These are phyloP conservation scores for Rhagium mordax DNA, from an alignment of 2,888 invertebrate genomes.

Conservation along the genomic window DNA sequence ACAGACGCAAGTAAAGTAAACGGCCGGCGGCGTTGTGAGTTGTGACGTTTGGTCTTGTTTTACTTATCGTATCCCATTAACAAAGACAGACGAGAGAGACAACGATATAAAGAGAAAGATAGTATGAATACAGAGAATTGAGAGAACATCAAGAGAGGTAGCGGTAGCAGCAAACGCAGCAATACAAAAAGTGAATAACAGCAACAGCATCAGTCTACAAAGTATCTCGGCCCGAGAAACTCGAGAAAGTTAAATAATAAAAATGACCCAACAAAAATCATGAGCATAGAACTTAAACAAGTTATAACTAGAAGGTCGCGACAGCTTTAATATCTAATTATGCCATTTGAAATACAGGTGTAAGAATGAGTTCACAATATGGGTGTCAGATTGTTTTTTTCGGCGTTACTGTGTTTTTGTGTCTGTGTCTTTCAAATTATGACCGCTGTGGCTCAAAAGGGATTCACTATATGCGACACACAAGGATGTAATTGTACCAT, in stretches of 20 bases:
- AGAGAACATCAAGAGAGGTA: not conserved
- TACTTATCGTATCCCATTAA: constrained; percentile 36
- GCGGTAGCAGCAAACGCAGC: not conserved
- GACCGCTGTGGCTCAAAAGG: constrained; percentile 49
- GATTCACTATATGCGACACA: constrained; percentile 73
- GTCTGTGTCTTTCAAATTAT: constrained; percentile 42
- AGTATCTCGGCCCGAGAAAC: constrained; percentile 5
- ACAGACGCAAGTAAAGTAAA: not conserved
- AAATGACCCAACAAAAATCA: constrained; percentile 31
- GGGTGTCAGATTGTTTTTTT: constrained; percentile 52
- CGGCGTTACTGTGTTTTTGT: constrained; percentile 55
- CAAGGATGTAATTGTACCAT: constrained; percentile 76
- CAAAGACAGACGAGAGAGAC: constrained; percentile 41
- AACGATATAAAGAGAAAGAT: constrained; percentile 18
- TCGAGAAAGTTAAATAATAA: constrained; percentile 12
- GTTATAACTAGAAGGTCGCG: constrained; percentile 31
- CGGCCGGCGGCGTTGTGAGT: not conserved
- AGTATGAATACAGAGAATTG: constrained; percentile 2
- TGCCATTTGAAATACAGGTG: constrained; percentile 42
- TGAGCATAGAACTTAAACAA: constrained; percentile 34
- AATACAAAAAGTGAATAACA: constrained; percentile 12
- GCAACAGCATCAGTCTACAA: constrained; percentile 9
- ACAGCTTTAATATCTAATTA: constrained; percentile 28
- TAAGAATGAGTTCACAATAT: constrained; percentile 54
- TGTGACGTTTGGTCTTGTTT: constrained; percentile 10